Conservation (phyloP, 35 echinoderm and acorn worm species). For the Strongylocentrotus purpuratus region DNA sequence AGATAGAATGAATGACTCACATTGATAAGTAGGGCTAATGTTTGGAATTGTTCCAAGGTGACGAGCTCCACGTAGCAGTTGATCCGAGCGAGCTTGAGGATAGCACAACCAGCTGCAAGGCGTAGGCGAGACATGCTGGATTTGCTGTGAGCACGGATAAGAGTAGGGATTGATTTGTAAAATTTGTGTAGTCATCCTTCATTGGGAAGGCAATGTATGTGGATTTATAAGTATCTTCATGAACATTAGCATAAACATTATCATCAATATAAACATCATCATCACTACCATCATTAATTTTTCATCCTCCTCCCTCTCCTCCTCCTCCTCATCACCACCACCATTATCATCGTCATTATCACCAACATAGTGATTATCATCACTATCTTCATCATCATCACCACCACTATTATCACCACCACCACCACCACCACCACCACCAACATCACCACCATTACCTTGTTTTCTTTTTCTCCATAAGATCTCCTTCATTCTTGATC, state of each 20-base stretch:
- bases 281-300: too few species aligned
- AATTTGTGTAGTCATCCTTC: background rate
- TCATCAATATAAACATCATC: too few species aligned
- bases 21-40: constrained; percentile 88
- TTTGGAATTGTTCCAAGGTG: constrained; percentile 86
- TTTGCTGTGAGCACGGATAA: constrained; percentile 53
- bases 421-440: background rate
- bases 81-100: constrained; percentile 89
- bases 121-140: constrained; percentile 91
- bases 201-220: background rate
- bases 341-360: too few species aligned
- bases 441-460: constrained; percentile 54
- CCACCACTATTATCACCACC: background rate
- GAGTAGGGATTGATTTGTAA: background rate
- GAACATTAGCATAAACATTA: too few species aligned
- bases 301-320: too few species aligned
- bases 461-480: constrained; percentile 89
- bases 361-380: too few species aligned
- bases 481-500: constrained; percentile 95
- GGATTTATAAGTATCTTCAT: background rate
- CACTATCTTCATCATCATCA: background rate
- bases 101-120: constrained; percentile 94
- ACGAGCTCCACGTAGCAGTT: constrained; percentile 80
- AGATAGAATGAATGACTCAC: constrained; percentile 67
- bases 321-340: too few species aligned